Conservation (phyloP, 2,888 invertebrate species). For the Acleris holmiana region DNA sequence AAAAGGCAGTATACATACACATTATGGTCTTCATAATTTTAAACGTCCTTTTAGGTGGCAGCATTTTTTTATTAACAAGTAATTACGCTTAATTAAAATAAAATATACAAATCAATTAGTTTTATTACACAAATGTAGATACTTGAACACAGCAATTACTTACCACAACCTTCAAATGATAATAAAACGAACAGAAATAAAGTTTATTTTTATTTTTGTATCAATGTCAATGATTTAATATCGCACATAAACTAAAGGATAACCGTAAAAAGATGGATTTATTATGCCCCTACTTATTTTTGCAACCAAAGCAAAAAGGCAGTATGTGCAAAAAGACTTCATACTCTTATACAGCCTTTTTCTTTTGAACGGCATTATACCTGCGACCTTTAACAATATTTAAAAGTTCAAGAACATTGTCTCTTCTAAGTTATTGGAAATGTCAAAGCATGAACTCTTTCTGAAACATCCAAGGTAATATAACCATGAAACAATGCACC, state of each 20-base stretch:
- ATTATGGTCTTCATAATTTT: no score
- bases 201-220: background rate
- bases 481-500: slow-evolving; percentile 26
- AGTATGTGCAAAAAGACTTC: no score
- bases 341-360: background rate
- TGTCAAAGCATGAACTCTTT: slow-evolving; percentile 38
- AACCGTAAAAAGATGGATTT: slow-evolving; percentile 29
- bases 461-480: slow-evolving; percentile 33
- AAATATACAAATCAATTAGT: background rate
- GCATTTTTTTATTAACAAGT: no score
- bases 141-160: no score
- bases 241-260: slow-evolving; percentile 31
- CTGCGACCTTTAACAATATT: slow-evolving; percentile 31
- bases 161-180: no score
- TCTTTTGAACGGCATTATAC: slow-evolving; percentile 18
- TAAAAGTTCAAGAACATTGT: slow-evolving; percentile 41
- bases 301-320: no score
- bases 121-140: no score
- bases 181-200: slow-evolving; percentile 6
- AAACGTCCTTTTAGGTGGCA: no score
- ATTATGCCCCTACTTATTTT: slow-evolving; percentile 1
- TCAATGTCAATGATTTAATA: slow-evolving; percentile 17
- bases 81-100: no score
- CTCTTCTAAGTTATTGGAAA: slow-evolving; percentile 38
- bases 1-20: no score